Evolutionary conservation across 2,888 invertebrate genomes (phyloP), one percentile per base, ranked within the genome.

Genomic region (Stomorhina lunata): DNA sequence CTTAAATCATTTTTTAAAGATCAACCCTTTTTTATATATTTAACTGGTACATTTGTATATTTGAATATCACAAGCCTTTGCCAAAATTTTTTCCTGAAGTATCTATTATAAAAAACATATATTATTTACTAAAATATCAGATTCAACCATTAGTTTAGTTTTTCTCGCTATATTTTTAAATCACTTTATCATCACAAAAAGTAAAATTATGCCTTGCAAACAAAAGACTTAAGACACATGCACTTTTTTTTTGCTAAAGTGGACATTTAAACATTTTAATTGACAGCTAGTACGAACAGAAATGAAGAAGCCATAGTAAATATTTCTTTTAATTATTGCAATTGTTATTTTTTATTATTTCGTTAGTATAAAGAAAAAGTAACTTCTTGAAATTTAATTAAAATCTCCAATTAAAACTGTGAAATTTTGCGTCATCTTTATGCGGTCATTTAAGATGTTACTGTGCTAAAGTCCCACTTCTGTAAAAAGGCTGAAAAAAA

Each of bases 341-440:
- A 9, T 40, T 29, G 40, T 45, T 50, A n/a, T 20, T 29, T 65
- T 45, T 59, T 22, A 63, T 66, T 55, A 40, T 25, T 20, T 9
- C 6, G 9, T 25, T 10, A 45, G 66, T 73, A 43, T 40, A 29
- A 69, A 71, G 34, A 53, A 66, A 40, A 48, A 27, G 45, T 73
- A 69, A 68, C 40, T 63, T 69, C 59, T 61, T 22, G 15, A 72
- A 37, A 63, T 69, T 69, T 63, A 81, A 81, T 78, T 81, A 68
- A 72, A 77, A 15, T 37, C 57, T 32, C 59, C 72, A 81, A 77
- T 77, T 78, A 78, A 81, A 81, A 50, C 34, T 40, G 29, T 68
- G 69, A 57, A 45, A 57, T 78, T 63, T 78, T 73, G n/a, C n/a
- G 55, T 57, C 72, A 73, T 72, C 55, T 66, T 22, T 48, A 17